Percentiles rank a stretch among this genome's conserved stretches.
Evolutionary conservation across 2,888 invertebrate genomes (phyloP).

Genomic region (Thecocarcelia acutangulata): DNA sequence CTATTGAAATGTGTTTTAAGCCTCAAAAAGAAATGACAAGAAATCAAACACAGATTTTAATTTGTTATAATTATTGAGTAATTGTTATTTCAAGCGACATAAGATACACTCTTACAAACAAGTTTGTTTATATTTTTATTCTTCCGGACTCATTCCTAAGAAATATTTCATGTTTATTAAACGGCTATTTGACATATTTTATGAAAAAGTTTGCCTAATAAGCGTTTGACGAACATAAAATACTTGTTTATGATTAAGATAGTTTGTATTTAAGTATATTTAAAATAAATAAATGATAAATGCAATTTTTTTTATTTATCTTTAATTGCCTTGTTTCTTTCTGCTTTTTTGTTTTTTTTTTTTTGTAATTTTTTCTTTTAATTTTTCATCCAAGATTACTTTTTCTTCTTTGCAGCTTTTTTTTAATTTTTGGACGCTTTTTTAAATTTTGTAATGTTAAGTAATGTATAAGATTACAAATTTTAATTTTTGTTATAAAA

Average conservation of each 20-base stretch:
- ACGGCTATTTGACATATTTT: no score
- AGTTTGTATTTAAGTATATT: neutral
- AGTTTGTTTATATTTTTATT: constrained; percentile 20
- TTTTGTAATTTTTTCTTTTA: neutral
- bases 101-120: constrained; percentile 6
- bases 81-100: constrained; percentile 42
- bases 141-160: no score
- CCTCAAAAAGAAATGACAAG: constrained; percentile 1
- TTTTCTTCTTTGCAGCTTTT: no score
- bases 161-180: no score
- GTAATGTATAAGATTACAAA: no score
- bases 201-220: no score
- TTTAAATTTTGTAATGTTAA: no score
- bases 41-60: constrained; percentile 33
- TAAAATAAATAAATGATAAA: constrained; percentile 33
- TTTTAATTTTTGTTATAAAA: no score
- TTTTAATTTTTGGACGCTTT: no score
- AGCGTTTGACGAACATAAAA: no score
- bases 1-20: neutral
- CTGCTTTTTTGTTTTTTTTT: neutral
- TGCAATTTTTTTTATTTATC: constrained; percentile 21
- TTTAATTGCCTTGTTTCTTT: neutral
- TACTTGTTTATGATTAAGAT: no score
- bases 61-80: constrained; percentile 22
- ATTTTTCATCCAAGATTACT: no score